Base-by-base conservation (phyloP, 2,113 vertebrate genomes). In the Todiramphus saurophagus region DNA sequence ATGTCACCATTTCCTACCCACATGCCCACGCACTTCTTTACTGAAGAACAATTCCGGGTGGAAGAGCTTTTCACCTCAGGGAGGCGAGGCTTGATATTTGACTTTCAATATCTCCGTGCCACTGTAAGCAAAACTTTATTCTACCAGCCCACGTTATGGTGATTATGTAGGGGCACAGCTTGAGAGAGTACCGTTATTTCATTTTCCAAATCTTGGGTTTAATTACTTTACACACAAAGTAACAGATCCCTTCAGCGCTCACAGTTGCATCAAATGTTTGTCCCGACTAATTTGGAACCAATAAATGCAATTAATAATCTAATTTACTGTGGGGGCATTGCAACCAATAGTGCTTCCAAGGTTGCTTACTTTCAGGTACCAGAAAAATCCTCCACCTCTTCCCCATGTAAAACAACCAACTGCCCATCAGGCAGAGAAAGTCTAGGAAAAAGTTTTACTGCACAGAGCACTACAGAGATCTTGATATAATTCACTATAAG, bases 281-380 rank as follows among this genome's bases (percentile, higher is more conserved):
- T 74, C 63, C 33, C 2, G 3, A 77, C 18, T 83, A 80, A 94
- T 90, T 90, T 94, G 43, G 46, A 46, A 43, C 31, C 19, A 77
- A 56, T 82, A 82, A 73, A 72, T 48, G 33, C 56, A 96, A 90
- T 95, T 91, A 91, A 87, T 84, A 84, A 91, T 27, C 62, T 90
- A 79, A 85, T 91, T 87, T 82, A 53, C 53, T 87, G 30, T 24
- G 33, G n/a, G 76, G 43, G 39, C 43, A 39, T 39, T 82, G 56
- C 72, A 86, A 86, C 27, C 48, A 92, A 43, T 41, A 69, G n/a
- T 10, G 23, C 39, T 90, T 48, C 55, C 28, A 83, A 43, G 7
- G 13, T 76, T 92, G 70, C n/a, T 88, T 43, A 43, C 17, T 84
- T 78, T 48, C 58, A 94, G 86, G 50, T 10, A 76, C 8, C 51